A percentile compares a stretch with the other conserved stretches of the same genome.
phyloP scores from a whole-genome alignment of 2,888 invertebrate species.

The Heliconius erato region DNA sequence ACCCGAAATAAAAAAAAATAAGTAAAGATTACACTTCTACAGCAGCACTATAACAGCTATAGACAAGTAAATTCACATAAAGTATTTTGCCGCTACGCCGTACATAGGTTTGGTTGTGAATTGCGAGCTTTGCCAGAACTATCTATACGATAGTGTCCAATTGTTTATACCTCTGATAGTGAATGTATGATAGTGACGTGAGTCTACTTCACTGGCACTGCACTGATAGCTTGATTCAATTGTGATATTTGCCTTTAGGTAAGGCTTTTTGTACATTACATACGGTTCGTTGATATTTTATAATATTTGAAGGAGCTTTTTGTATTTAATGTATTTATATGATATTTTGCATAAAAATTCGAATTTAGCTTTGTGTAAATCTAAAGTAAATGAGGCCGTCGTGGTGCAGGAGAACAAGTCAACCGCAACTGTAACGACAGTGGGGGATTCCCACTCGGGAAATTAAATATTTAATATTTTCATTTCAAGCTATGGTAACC shows the following conservation, averaged over 20 bases:
- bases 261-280: background rate
- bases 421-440: no score
- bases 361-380: no score
- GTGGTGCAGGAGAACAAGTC: no score
- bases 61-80: background rate
- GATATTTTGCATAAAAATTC: background rate
- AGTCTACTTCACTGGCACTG: conserved; percentile 60
- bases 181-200: conserved; percentile 66
- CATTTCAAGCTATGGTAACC: no score
- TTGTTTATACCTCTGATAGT: conserved; percentile 72
- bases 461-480: no score
- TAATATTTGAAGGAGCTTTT: no score
- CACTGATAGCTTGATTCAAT: conserved; percentile 62
- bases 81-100: background rate
- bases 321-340: background rate
- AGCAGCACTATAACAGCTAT: no score
- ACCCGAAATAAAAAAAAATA: background rate
- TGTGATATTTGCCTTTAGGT: conserved; percentile 27
- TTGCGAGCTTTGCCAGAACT: conserved; percentile 26
- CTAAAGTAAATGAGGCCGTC: no score
- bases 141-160: conserved; percentile 50
- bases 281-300: no score
- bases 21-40: no score
- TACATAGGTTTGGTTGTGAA: conserved; percentile 27
- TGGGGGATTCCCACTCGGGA: no score